Evolutionary conservation across 2,797 vertebrate genomes (phyloP).

Genomic region (Ptychadena robeensis): DNA sequence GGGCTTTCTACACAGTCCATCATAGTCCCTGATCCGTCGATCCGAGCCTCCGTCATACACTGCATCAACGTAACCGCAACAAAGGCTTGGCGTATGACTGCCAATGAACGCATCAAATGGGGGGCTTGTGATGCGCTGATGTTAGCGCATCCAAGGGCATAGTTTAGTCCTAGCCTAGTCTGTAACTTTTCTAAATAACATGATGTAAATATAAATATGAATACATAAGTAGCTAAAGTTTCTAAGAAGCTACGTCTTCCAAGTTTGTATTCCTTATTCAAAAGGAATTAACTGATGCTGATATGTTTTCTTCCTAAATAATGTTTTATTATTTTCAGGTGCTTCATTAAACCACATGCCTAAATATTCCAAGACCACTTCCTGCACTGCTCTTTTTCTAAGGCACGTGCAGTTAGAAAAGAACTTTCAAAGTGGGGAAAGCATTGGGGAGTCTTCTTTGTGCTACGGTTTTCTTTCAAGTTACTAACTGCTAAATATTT

Average conservation of each 20-base stretch:
- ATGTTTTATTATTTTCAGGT: constrained; percentile 43
- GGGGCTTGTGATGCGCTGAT: too few species aligned
- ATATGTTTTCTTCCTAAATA: background rate
- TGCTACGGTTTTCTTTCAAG: constrained; percentile 17
- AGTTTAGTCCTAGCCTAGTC: too few species aligned
- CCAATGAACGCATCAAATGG: too few species aligned
- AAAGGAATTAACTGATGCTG: background rate
- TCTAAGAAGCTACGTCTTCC: background rate
- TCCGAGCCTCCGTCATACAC: too few species aligned
- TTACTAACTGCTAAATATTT: background rate
- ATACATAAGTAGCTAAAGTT: background rate
- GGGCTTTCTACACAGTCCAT: too few species aligned
- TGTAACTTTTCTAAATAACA: too few species aligned
- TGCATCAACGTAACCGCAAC: too few species aligned
- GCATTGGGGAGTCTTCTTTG: constrained; percentile 11
- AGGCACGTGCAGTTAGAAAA: background rate
- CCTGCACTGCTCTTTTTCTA: constrained; percentile 1
- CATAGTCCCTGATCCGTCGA: too few species aligned
- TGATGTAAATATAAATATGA: background rate
- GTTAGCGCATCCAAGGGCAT: too few species aligned
- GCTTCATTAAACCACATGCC: constrained; percentile 25
- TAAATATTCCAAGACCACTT: constrained; percentile 9
- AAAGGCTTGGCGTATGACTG: too few species aligned
- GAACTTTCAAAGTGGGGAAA: constrained; percentile 9
- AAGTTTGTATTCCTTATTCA: too few species aligned